Percentiles rank a stretch among this genome's conserved stretches.
These are phyloP conservation scores for Tuberolachnus salignus DNA, from an alignment of 2,888 invertebrate genomes.

Conservation along the genomic window DNA sequence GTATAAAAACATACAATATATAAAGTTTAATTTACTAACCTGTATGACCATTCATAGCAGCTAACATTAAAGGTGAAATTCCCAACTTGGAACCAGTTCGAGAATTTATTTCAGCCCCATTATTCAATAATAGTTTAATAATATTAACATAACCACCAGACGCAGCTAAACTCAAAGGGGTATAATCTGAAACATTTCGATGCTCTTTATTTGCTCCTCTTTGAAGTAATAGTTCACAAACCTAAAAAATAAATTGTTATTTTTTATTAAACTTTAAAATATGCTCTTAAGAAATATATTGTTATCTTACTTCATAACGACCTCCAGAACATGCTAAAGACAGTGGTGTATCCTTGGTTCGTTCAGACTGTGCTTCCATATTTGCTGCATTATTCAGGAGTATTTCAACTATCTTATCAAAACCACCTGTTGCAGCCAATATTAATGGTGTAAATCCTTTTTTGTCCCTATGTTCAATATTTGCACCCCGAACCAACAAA, in stretches of 20 bases:
- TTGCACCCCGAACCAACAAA: constrained; percentile 87
- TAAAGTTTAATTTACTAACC: constrained; percentile 61
- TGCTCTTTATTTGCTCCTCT: constrained; percentile 96
- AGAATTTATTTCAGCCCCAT: constrained; percentile 98
- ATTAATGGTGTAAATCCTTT: constrained; percentile 98
- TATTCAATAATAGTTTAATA: constrained; percentile 87
- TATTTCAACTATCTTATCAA: constrained; percentile 89
- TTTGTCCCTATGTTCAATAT: constrained; percentile 98
- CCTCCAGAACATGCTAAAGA: constrained; percentile 98
- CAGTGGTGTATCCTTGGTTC: constrained; percentile 97
- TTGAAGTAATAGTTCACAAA: constrained; percentile 87
- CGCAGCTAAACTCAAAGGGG: constrained; percentile 96
- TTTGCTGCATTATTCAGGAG: constrained; percentile 93
- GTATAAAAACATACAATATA: background rate
- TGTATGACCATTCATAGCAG: constrained; percentile 98
- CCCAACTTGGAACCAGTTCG: constrained; percentile 95
- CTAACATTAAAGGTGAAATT: constrained; percentile 98
- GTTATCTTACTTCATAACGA: constrained; percentile 77
- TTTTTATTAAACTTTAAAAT: background rate
- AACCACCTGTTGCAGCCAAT: constrained; percentile 95
- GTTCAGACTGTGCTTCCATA: constrained; percentile 97
- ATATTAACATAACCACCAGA: constrained; percentile 99
- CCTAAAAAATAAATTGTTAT: constrained; percentile 62
- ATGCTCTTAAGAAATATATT: background rate
- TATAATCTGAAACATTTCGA: constrained; percentile 98